Evolutionary conservation across 1,140 invertebrate species (phyloP), one percentile per base, ranked within the genome.

Genomic region (Polypedilum pembai): DNA sequence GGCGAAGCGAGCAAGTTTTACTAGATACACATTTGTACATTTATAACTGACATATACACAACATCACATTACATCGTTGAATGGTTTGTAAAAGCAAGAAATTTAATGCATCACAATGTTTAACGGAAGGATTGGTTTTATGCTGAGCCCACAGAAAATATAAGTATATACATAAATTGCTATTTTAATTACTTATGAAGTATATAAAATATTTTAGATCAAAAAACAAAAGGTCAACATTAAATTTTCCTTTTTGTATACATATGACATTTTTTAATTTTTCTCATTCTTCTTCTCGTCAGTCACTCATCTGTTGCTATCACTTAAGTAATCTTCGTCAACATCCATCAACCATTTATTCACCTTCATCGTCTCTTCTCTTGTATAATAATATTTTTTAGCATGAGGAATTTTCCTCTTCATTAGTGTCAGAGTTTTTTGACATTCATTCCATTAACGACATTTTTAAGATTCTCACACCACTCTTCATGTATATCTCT

Each of bases 361-460:
- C 10, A 8, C 45, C 45, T n/a, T 56, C 10, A 56, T 4, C 12
- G 4, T n/a, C 45, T 45, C 41, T 56, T 56, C 45, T 4, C 45
- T 12, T 56, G 45, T 56, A 8, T 56, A n/a, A 56, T n/a, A 56
- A n/a, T 56, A 56, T 33, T 33, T 33, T 33, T 56, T n/a, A 56
- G 45, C 3, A 56, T 15, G 7, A n/a, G n/a, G 15, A 56, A 69
- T 69, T 21, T 69, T 69, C 17, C 65, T 69, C 65, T 69, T 69
- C 65, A 69, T 69, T 69, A 69, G 17, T 69, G 65, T 69, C 65
- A 69, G 20, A 69, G 65, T 20, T 69, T 56, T 33, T 69, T 69
- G 65, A 69, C 65, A 18, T 69, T 69, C 18, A 69, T 69, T 69
- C 20, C 65, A 69, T 69, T 69, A 56, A 56, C 45, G 45, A 56